phyloP scores from a whole-genome alignment of 2,113 vertebrate genomes.

The Fregetta grallaria region DNA sequence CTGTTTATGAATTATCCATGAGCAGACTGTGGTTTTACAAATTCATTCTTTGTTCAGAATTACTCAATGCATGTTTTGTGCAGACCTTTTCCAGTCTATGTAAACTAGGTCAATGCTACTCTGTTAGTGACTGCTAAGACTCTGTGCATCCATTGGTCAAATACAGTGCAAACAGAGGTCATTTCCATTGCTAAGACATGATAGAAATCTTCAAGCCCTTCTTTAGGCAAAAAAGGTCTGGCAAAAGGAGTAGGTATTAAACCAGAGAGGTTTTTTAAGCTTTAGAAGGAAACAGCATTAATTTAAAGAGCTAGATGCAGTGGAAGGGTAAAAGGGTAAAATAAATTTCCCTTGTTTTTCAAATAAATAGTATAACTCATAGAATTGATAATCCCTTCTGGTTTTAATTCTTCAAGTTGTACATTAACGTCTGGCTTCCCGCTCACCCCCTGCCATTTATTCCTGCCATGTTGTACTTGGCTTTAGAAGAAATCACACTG shows the following conservation, averaged over 20 bases:
- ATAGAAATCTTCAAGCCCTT: not conserved
- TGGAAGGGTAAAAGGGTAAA: not conserved
- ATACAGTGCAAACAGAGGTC: not conserved
- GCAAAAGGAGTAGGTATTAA: not conserved
- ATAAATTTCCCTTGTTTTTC: not conserved
- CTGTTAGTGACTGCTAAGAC: not conserved
- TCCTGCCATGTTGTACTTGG: not conserved
- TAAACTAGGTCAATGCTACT: constrained; percentile 34
- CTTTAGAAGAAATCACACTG: not conserved
- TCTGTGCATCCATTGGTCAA: not conserved
- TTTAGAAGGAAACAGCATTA: not conserved
- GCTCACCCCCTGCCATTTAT: not conserved
- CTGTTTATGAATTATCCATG: constrained; percentile 55
- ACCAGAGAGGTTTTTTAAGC: accelerated
- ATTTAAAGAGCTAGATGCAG: not conserved
- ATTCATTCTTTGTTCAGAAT: constrained; percentile 53
- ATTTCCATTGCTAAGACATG: not conserved
- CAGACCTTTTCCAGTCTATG: constrained; percentile 23
- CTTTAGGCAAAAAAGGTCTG: not conserved
- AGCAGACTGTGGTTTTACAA: constrained; percentile 21
- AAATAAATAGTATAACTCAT: not conserved
- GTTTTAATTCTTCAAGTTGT: not conserved
- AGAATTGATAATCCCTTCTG: not conserved
- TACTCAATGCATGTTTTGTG: constrained; percentile 46
- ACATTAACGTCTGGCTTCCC: not conserved